Evolutionary conservation across 2,113 vertebrate species (phyloP).

Genomic region (Oryzias woworae): DNA sequence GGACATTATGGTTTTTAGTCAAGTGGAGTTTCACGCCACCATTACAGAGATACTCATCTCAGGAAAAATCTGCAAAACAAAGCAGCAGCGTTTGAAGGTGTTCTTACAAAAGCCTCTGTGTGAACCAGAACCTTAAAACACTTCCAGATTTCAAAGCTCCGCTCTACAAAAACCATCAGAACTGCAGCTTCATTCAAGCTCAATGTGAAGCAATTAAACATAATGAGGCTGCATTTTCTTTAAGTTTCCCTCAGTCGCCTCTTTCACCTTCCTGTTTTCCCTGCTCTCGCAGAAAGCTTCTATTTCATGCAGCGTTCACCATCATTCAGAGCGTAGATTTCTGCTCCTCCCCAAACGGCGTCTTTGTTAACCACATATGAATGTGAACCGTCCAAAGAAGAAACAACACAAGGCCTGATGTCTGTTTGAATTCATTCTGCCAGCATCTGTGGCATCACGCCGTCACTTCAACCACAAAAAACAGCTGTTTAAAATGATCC

Average conservation of each 20-base stretch:
- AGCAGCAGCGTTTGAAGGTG: conserved; percentile 20
- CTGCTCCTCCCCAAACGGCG: no score
- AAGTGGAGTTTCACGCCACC: conserved; percentile 47
- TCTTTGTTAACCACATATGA: no score
- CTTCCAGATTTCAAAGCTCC: conserved; percentile 50
- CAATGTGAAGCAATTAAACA: conserved; percentile 51
- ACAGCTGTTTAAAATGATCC: no score
- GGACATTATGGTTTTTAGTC: conserved; percentile 2
- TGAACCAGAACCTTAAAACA: conserved; percentile 53
- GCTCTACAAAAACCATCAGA: conserved; percentile 47
- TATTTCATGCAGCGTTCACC: neutral
- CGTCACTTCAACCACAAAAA: no score
- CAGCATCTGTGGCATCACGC: no score
- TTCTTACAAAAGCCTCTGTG: conserved; percentile 42
- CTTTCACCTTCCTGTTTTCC: conserved; percentile 3
- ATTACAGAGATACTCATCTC: conserved; percentile 67
- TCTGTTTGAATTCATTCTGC: no score
- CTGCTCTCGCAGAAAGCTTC: neutral
- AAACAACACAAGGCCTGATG: no score
- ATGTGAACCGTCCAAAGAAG: no score
- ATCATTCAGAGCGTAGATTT: no score
- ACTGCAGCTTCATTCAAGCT: conserved; percentile 49
- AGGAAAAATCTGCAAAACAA: conserved; percentile 42
- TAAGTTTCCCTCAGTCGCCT: conserved; percentile 17
- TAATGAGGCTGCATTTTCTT: conserved; percentile 40